Evolutionary conservation across 2,113 vertebrate species (phyloP), one percentile per base, ranked within the genome.

Genomic region (Paedocypris sp.): DNA sequence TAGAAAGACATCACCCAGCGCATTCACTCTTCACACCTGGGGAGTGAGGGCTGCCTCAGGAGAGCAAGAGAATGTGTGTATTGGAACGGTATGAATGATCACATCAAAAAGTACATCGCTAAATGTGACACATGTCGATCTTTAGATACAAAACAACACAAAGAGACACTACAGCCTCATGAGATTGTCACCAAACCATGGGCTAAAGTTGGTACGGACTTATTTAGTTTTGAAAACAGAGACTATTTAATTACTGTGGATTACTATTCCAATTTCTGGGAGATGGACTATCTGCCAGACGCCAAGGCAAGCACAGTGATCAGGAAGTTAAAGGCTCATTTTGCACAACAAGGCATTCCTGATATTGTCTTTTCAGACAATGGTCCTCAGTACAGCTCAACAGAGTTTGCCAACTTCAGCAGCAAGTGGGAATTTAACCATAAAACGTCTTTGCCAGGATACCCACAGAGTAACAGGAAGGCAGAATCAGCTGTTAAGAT

Each of bases 231-330:
- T 22, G 20, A 62, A 4, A 57, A 58, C 4, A 54, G 20, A 6
- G 48, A 65, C 18, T 35, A 63, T 26, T 38, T 51, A 9, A 43
- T 68, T 2, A 57, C 49, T 10, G 50, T 66, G 5, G 49, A 66
- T 15, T 70, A 70, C 16, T 66, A 59, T 36, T 69, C 46, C 1
- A 64, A 60, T 11, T 64, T 69, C 4, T 69, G 46, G 52, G 67
- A 59, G 43, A 49, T 51, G 2, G 66, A 68, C 26, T 58, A 57
- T 25, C 3, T 63, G 5, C 29, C 43, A 8, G 61, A 69, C 16
- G 62, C 64, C 42, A 67, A 67, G 10, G 51, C 52, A 11, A 59
- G 4, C 13, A 64, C 67, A 33, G 53, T 64, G 32, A 69, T 69
- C n/a, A 25, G 13, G 18, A 64, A 59, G 16, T 42, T 54, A 13